These are phyloP conservation scores for Atrina japonica DNA, from an alignment of 2,888 invertebrate species.

Conservation along the genomic window DNA sequence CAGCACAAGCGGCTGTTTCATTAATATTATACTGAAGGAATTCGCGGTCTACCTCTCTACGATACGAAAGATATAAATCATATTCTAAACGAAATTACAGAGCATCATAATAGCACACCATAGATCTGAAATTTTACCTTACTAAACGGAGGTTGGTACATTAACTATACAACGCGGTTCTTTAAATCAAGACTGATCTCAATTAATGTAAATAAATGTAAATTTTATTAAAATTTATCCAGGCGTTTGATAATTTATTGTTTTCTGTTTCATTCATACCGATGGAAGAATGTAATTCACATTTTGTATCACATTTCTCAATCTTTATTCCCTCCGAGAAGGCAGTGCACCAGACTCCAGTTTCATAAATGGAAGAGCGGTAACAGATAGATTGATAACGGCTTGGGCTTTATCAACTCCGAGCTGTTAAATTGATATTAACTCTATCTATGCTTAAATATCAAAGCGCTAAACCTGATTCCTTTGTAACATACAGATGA, in stretches of 20 bases:
- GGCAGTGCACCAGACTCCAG: neutral
- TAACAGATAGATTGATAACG: conserved; percentile 8
- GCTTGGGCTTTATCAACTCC: conserved; percentile 4
- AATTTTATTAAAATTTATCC: conserved; percentile 33
- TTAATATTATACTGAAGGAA: too few relatives aligned
- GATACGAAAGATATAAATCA: too few relatives aligned
- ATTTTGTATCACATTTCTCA: conserved; percentile 9
- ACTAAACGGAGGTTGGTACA: too few relatives aligned
- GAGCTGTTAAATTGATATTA: conserved; percentile 29
- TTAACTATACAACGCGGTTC: too few relatives aligned
- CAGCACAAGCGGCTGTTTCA: too few relatives aligned
- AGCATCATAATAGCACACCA: too few relatives aligned
- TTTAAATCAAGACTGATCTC: too few relatives aligned
- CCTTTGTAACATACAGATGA: conserved; percentile 20
- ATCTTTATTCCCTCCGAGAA: conserved; percentile 8
- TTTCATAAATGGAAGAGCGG: conserved; percentile 26
- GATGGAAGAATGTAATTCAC: neutral
- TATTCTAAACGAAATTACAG: too few relatives aligned
- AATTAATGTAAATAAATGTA: conserved; percentile 27
- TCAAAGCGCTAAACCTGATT: conserved; percentile 29
- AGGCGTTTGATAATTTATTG: conserved; percentile 37
- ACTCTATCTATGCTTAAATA: conserved; percentile 22
- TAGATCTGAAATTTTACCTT: too few relatives aligned
- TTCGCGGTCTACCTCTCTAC: too few relatives aligned
- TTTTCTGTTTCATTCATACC: conserved; percentile 18